phyloP scores from a whole-genome alignment of 1,140 invertebrate species.

The Drosophila pseudoananassae region DNA sequence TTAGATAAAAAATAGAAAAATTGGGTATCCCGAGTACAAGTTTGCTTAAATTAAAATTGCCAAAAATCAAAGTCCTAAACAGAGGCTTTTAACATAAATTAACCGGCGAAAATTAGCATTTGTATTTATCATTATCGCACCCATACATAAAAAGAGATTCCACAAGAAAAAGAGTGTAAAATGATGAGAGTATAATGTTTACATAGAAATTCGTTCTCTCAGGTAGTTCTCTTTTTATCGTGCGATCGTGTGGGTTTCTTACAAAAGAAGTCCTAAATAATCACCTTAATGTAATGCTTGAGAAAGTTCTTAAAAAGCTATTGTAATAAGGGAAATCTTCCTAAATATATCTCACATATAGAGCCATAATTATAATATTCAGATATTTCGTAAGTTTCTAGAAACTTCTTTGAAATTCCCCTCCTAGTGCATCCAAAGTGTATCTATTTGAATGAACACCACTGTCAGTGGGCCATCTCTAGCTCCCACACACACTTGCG shows the following conservation, averaged over 20 bases:
- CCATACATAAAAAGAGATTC: slow-evolving; percentile 1
- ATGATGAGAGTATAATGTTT: neutral
- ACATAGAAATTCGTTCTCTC: neutral
- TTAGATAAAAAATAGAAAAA: neutral
- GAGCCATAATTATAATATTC: too few species aligned
- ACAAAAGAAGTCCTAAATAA: neutral
- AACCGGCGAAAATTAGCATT: slow-evolving; percentile 46
- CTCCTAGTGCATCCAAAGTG: neutral
- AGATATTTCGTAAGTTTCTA: neutral
- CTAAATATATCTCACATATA: too few species aligned
- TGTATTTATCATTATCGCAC: slow-evolving; percentile 35
- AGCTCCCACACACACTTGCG: slow-evolving; percentile 55
- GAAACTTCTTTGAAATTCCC: neutral
- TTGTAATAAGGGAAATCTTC: too few species aligned
- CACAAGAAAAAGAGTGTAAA: neutral
- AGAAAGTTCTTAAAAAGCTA: neutral
- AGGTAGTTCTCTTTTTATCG: neutral
- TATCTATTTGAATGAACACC: slow-evolving; percentile 9
- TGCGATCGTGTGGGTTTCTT: neutral
- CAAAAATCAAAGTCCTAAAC: slow-evolving; percentile 12
- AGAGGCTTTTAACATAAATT: slow-evolving; percentile 35
- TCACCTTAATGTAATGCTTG: neutral
- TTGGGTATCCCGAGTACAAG: slow-evolving; percentile 27
- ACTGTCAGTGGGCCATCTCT: slow-evolving; percentile 2
- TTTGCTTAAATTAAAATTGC: too few species aligned